Conservation (phyloP, 1,140 invertebrate genomes). For the Drosophila pseudoananassae region DNA sequence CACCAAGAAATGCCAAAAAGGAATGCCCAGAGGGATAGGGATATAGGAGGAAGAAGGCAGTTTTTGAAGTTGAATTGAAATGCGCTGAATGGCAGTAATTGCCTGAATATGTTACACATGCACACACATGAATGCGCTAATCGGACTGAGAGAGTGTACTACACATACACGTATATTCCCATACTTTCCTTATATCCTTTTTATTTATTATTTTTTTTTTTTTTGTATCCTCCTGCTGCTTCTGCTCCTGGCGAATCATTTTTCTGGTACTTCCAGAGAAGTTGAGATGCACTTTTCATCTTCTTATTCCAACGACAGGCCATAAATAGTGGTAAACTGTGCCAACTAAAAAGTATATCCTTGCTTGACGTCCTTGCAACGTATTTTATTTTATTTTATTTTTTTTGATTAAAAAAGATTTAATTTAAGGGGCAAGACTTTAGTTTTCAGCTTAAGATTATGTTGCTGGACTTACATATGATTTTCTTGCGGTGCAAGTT, state of each 20-base stretch:
- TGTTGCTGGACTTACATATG: not conserved
- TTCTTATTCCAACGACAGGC: conserved; percentile 19
- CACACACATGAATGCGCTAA: conserved; percentile 75
- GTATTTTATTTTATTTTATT: not conserved
- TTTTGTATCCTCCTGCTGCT: not conserved
- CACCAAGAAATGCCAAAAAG: not conserved
- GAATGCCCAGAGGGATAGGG: not conserved
- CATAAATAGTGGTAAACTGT: conserved; percentile 75
- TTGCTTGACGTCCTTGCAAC: not conserved
- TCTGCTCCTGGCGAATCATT: conserved; percentile 57
- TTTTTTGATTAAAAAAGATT: not conserved
- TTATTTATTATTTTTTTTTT: not conserved
- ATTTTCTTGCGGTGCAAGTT: conserved; percentile 1
- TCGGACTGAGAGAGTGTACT: conserved; percentile 28
- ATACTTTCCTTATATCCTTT: conserved; percentile 2
- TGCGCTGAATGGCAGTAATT: conserved; percentile 81
- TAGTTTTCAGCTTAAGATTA: not conserved
- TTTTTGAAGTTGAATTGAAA: conserved; percentile 81
- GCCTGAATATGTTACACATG: conserved; percentile 81
- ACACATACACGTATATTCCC: conserved; percentile 13
- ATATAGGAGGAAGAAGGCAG: conserved; percentile 35
- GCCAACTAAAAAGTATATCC: conserved; percentile 33
- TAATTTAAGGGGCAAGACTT: too few species aligned
- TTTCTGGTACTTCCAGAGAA: conserved; percentile 52
- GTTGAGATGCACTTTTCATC: conserved; percentile 66